These are phyloP conservation scores for Actinia tenebrosa DNA, from an alignment of 64 coral and sea anemone genomes.

Conservation along the genomic window DNA sequence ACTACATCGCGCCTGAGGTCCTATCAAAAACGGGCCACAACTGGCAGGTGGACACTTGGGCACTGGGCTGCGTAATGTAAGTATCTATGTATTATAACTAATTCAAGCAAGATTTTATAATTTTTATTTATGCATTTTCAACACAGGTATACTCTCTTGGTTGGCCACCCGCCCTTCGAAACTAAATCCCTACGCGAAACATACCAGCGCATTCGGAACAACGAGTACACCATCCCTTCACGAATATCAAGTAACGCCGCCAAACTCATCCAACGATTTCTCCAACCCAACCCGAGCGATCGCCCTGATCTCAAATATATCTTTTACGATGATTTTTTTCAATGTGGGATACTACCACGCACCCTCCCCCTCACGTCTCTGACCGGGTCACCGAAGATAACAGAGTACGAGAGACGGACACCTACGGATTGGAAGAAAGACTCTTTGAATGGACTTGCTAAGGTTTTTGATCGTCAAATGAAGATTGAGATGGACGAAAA, in stretches of 20 bases:
- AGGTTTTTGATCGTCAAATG: slow-evolving; percentile 67
- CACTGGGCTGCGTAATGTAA: slow-evolving; percentile 97
- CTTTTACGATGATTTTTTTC: slow-evolving; percentile 84
- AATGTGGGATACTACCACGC: slow-evolving; percentile 78
- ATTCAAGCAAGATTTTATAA: background rate
- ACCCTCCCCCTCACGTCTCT: slow-evolving; percentile 60
- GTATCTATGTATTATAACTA: background rate
- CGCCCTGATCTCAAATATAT: slow-evolving; percentile 62
- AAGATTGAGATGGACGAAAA: slow-evolving; percentile 61
- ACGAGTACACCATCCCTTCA: slow-evolving; percentile 83
- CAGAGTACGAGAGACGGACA: slow-evolving; percentile 68
- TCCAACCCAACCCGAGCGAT: slow-evolving; percentile 69
- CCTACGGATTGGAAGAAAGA: slow-evolving; percentile 50
- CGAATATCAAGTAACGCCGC: slow-evolving; percentile 78
- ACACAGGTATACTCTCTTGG: slow-evolving; percentile 84
- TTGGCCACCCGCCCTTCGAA: slow-evolving; percentile 92
- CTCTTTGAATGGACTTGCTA: slow-evolving; percentile 50
- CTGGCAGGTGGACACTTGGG: slow-evolving; percentile 96
- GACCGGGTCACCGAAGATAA: slow-evolving; percentile 62
- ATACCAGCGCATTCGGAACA: slow-evolving; percentile 78
- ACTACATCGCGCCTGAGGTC: slow-evolving; percentile 98
- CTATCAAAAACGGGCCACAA: slow-evolving; percentile 86
- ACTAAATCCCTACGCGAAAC: slow-evolving; percentile 88
- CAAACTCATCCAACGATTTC: slow-evolving; percentile 68
- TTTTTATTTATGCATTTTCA: background rate